A percentile compares a stretch with the other conserved stretches of the same genome.
Evolutionary conservation across 2,113 vertebrate genomes (phyloP).

Genomic region (Pelecanus crispus): DNA sequence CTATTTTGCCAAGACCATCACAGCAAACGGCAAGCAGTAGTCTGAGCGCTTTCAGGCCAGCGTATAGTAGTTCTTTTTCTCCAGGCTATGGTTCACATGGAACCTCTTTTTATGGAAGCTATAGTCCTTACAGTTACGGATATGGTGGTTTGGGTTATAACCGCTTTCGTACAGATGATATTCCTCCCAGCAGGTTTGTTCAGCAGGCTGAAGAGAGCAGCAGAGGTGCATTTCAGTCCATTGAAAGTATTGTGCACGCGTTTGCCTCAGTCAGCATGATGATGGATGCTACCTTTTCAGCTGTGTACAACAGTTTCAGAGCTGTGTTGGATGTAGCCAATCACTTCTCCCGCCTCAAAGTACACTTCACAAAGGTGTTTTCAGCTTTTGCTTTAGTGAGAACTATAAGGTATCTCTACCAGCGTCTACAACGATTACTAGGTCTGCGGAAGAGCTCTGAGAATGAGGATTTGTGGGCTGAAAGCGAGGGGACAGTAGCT

Average conservation of each 20-base stretch:
- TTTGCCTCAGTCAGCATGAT: conserved; percentile 98
- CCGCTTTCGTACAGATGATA: conserved; percentile 80
- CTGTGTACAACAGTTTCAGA: conserved; percentile 96
- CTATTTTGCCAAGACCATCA: conserved; percentile 83
- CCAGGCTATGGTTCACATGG: conserved; percentile 85
- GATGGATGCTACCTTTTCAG: conserved; percentile 97
- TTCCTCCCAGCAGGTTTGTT: conserved; percentile 91
- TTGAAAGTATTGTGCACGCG: conserved; percentile 96
- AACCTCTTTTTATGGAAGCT: conserved; percentile 81
- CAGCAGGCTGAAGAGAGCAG: conserved; percentile 98
- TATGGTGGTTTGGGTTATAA: conserved; percentile 83
- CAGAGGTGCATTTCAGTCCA: conserved; percentile 95
- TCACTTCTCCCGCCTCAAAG: conserved; percentile 90
- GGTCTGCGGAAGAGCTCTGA: conserved; percentile 81
- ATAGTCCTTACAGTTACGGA: conserved; percentile 80
- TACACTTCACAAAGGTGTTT: conserved; percentile 93
- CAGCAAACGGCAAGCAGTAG: conserved; percentile 75
- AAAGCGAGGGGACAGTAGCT: conserved; percentile 81
- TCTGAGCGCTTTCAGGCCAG: conserved; percentile 80
- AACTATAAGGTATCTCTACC: conserved; percentile 89
- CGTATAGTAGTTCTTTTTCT: conserved; percentile 81
- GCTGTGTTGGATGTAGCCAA: conserved; percentile 96
- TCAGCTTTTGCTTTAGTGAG: conserved; percentile 95
- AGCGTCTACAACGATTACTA: conserved; percentile 81
- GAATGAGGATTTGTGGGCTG: conserved; percentile 91